Evolutionary conservation across 2,113 vertebrate genomes (phyloP).

Genomic region (Hyla sarda): DNA sequence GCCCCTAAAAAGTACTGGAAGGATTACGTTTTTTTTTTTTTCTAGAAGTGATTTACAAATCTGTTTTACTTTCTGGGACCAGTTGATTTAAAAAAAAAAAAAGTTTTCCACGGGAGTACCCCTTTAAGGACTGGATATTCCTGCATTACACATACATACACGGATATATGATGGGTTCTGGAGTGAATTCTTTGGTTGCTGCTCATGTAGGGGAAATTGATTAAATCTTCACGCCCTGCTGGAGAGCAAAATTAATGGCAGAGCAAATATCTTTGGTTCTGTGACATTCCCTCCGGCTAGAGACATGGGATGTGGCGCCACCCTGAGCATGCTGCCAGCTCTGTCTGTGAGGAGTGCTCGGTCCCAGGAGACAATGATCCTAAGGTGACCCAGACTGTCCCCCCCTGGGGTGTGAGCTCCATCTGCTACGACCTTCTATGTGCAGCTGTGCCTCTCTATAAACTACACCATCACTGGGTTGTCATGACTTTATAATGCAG

Average conservation of each 20-base stretch:
- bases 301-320: conserved; percentile 6
- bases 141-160: not conserved
- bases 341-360: conserved; percentile 7
- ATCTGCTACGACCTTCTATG: conserved; percentile 32
- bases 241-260: conserved; percentile 22
- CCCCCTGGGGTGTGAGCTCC: conserved; percentile 15
- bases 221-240: conserved; percentile 37
- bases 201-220: conserved; percentile 26
- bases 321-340: not conserved
- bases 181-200: not conserved
- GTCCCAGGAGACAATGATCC: conserved; percentile 8
- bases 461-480: too few relatives aligned
- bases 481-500: not conserved
- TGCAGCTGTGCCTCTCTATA: conserved; percentile 7
- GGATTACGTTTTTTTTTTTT: too few relatives aligned
- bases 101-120: too few relatives aligned
- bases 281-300: conserved; percentile 47
- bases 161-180: not conserved
- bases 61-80: too few relatives aligned
- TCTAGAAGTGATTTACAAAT: too few relatives aligned
- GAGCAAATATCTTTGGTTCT: not conserved
- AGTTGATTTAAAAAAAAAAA: too few relatives aligned
- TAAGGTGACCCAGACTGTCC: conserved; percentile 8
- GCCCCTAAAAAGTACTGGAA: too few relatives aligned
- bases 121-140: too few relatives aligned